Base-by-base conservation (phyloP, 2,888 invertebrate genomes). In the Hydropsyche betteni region DNA sequence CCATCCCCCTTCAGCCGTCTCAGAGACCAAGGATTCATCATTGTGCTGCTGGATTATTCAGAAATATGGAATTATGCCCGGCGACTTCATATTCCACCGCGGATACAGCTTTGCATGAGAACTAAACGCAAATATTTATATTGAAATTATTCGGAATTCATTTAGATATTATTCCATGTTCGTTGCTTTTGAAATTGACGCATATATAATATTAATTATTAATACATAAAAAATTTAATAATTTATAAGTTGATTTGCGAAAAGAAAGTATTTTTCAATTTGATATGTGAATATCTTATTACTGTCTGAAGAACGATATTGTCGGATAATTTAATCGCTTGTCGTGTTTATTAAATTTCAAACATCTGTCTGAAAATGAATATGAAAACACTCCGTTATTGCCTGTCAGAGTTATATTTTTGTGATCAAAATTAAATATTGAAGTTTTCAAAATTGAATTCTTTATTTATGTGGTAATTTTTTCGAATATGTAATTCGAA, bases 11-110 rank as follows among this genome's bases (percentile, higher is more conserved):
- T 44, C 44, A 44, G 33, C 12, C 53, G 33, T 34, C 53, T 61
- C 73, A 5, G 61, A 34, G 36, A 58, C 36, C 33, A 51, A 71
- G 69, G 52, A 69, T 50, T 69, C 69, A 16, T 69, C 69, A 69
- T 69, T 69, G 69, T 69, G 69, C 51, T 50, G 24, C 69, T 69
- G 70, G 70, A 70, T 70, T 70, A 70, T 70, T 70, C 70, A 70
- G 70, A 52, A 70, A 53, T 70, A 24, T 53, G 70, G 70, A 70
- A 70, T 70, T 52, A 70, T 70, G 33, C 52, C 55, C 34, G 53
- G 51, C 52, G 70, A 70, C 51, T 70, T 52, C 70, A 70, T 70
- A 70, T 69, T 69, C 69, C 70, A 53, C 14, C 33, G 52, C 55
- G 52, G 24, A 24, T 24, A 24, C 24, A 24, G 64, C 34, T 64